Evolutionary conservation across 2,888 invertebrate species (phyloP), one percentile per base, ranked within the genome.

Genomic region (Cyclophora punctaria): DNA sequence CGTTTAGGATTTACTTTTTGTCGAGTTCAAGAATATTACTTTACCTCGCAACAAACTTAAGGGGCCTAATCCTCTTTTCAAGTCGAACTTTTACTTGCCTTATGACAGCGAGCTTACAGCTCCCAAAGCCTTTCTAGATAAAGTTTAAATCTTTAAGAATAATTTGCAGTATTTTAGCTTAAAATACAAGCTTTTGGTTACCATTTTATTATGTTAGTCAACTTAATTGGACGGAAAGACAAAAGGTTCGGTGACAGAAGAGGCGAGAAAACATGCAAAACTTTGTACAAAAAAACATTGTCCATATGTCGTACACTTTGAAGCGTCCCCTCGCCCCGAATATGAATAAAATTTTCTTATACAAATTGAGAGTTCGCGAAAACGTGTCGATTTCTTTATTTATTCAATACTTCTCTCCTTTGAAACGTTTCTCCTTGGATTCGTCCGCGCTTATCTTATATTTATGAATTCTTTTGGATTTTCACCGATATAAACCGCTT

Each of bases 381-480:
- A 83, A 82, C 83, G 82, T 84, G 84, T 83, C 83, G 78, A 84
- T 85, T 81, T 82, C 83, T 80, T 83, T 84, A 84, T 83, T 83
- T 83, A 83, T 85, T 83, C 81, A 83, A 82, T 80, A 79, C 80
- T 80, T 80, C 73, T 77, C 75, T 77, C 74, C 75, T 82, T 79
- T 83, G 78, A 81, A 80, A 72, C 72, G 75, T 71, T 79, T 75
- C 73, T 71, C 67, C 66, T 73, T 69, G 75, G 73, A 78, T 76
- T 78, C 75, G 68, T 75, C 74, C 69, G 70, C 71, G 73, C 71
- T 80, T 81, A 81, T 81, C 75, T 73, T 71, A 75, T 77, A 78
- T 83, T 80, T 82, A 79, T 78, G 76, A 78, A 78, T 79, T 75
- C 73, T 75, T 78, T 78, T 73, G 63, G 68, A 66, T 71, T 77